phyloP scores from a whole-genome alignment of 2,888 invertebrate species.

The Calephelis perditalis region DNA sequence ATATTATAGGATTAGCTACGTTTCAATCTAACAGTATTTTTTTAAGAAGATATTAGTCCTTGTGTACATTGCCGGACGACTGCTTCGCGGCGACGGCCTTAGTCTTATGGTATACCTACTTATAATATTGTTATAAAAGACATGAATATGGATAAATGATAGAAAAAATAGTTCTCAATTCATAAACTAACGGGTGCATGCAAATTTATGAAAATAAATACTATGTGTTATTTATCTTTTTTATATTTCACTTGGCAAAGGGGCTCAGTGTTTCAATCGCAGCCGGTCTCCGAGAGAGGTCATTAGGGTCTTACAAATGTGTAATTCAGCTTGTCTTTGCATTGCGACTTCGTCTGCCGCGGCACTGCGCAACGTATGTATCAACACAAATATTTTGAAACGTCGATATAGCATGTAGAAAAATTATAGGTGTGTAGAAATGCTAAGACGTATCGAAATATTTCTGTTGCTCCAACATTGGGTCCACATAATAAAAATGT shows the following conservation, averaged over 20 bases:
- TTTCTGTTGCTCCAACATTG: background rate
- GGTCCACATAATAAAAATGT: slow-evolving; percentile 5
- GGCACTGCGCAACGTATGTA: slow-evolving; percentile 19
- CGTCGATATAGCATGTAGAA: background rate
- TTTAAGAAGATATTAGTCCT: slow-evolving; percentile 79
- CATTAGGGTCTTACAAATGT: slow-evolving; percentile 38
- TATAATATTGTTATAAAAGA: slow-evolving; percentile 70
- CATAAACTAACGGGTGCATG: slow-evolving; percentile 75
- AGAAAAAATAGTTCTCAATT: slow-evolving; percentile 72
- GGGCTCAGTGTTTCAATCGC: slow-evolving; percentile 70
- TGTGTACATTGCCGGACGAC: slow-evolving; percentile 69
- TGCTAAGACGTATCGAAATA: slow-evolving; percentile 3
- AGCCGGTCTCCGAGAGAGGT: slow-evolving; percentile 37
- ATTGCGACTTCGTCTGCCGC: slow-evolving; percentile 26
- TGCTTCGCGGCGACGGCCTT: slow-evolving; percentile 59
- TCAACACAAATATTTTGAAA: slow-evolving; percentile 5
- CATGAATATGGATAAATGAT: slow-evolving; percentile 72
- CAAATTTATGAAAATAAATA: slow-evolving; percentile 70
- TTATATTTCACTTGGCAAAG: slow-evolving; percentile 73
- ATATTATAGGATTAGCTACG: slow-evolving; percentile 75
- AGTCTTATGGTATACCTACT: slow-evolving; percentile 73
- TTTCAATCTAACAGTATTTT: slow-evolving; percentile 79
- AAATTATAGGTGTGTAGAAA: slow-evolving; percentile 8
- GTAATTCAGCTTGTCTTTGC: slow-evolving; percentile 43
- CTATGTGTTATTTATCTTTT: slow-evolving; percentile 77